Percentiles rank a stretch among this genome's conserved stretches.
These are phyloP conservation scores for Sinocyclocheilus anshuiensis DNA, from an alignment of 2,113 vertebrate genomes.

Conservation along the genomic window DNA sequence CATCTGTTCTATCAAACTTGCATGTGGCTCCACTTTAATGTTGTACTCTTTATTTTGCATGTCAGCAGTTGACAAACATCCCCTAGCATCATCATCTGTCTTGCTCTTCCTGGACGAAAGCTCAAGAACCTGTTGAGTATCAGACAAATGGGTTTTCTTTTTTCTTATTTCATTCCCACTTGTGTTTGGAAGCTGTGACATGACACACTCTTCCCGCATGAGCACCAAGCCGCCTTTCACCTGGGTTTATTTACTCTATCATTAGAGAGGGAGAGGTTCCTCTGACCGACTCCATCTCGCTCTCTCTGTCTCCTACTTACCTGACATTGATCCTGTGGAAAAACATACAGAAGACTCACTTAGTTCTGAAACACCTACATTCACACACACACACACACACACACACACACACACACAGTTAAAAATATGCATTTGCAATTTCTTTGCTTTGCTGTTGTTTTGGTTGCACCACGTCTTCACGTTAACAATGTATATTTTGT, in stretches of 20 bases:
- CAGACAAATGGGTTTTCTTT: background rate
- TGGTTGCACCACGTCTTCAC: background rate
- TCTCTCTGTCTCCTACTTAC: conserved; percentile 54
- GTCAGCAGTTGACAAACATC: background rate
- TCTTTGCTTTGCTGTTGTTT: background rate
- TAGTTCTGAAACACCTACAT: background rate
- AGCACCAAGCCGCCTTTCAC: conserved; percentile 67
- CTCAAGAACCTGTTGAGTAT: conserved; percentile 18
- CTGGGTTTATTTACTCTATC: conserved; percentile 78
- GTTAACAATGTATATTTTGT: too few species aligned
- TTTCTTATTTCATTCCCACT: background rate
- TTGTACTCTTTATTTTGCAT: background rate
- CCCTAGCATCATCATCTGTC: background rate
- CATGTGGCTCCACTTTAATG: background rate
- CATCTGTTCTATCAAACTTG: background rate
- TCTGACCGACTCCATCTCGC: conserved; percentile 47
- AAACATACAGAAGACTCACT: conserved; percentile 73
- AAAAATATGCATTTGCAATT: background rate
- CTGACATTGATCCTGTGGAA: conserved; percentile 68
- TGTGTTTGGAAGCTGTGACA: conserved; percentile 16
- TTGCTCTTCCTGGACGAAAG: background rate
- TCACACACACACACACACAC: conserved; percentile 40
- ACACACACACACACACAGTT: background rate
- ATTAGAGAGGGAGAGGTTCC: conserved; percentile 71
- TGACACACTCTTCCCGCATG: conserved; percentile 34